Evolutionary conservation across 35 echinoderm and acorn worm species (phyloP), one percentile per base, ranked within the genome.

Genomic region (Stichopus chloronotus): DNA sequence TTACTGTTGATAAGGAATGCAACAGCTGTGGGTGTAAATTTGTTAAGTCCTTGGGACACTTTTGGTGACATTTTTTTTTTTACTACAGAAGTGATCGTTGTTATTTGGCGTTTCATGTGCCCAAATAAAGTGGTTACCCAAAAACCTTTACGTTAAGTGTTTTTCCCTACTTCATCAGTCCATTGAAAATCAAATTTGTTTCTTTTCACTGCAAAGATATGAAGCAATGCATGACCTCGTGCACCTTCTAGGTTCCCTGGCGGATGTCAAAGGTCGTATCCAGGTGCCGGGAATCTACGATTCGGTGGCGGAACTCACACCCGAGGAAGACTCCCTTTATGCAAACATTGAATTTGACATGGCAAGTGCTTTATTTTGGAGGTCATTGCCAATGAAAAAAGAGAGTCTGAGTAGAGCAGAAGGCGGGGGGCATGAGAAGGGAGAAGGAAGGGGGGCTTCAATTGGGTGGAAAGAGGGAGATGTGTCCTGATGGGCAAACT

Each of bases 151-250:
- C 0, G 59, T 61, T 61, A 10, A 61, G 14, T 61, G 59, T 61
- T 4, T 14, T 61, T 61, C 59, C 59, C 1, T 61, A 10, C 14
- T 61, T 43, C 30, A 43, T 1, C 30, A 43, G 30, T 3, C 30
- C 30, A 43, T 43, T 43, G 30, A 43, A 43, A 43, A 43, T 43
- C 30, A 43, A 43, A 1, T 43, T 43, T 43, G 0, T 43, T 43
- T 43, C 30, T 23, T 90, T 61, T 53, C 79, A n/a, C 24, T 63
- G 24, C 56, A 13, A 65, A 97, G 96, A 61, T 94, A 98, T 53
- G 96, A 98, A 76, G 97, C 95, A 14, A 98, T 98, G 97, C 79
- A 80, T 12, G 97, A 98, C 55, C 63, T 99, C 69, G 72, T 99
- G 5, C 86, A 91, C 5, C 78, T 99, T 22, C 58, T 99, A 8